phyloP scores from a whole-genome alignment of 2,113 vertebrate genomes.

The Tringa solitaria region DNA sequence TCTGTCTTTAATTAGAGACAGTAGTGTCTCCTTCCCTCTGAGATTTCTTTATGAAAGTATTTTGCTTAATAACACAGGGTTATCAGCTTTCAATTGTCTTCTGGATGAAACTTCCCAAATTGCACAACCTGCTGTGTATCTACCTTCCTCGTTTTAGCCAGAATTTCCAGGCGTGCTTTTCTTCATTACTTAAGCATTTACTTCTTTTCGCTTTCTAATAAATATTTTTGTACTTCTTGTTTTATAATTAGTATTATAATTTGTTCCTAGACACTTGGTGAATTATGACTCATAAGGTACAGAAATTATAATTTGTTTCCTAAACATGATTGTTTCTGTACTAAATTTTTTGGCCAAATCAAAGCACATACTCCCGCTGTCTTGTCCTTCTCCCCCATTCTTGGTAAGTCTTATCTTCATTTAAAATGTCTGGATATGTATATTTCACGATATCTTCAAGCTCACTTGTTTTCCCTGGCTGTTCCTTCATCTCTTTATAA shows the following conservation, averaged over 20 bases:
- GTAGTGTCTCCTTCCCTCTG: not conserved
- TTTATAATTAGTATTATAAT: not conserved
- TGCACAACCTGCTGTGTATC: not conserved
- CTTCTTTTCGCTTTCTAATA: not conserved
- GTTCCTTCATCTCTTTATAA: not conserved
- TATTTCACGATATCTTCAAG: not conserved
- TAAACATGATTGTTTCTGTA: not conserved
- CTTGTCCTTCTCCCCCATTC: not conserved
- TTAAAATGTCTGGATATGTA: not conserved
- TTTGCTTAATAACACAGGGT: slow-evolving; percentile 1
- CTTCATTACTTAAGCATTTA: not conserved
- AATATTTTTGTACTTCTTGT: not conserved
- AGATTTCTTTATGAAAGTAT: slow-evolving; percentile 5
- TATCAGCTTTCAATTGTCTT: slow-evolving; percentile 14
- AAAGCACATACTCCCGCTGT: not conserved
- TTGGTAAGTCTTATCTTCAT: not conserved
- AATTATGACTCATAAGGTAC: not conserved
- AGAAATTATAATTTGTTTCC: not conserved
- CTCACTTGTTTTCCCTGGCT: not conserved
- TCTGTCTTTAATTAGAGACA: slow-evolving; percentile 20
- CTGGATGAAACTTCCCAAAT: slow-evolving; percentile 9
- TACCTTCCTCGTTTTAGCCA: not conserved
- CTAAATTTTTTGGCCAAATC: not conserved
- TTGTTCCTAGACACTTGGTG: not conserved
- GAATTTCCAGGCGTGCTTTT: not conserved